Evolutionary conservation across 2,888 invertebrate genomes (phyloP), one percentile per base, ranked within the genome.

Genomic region (Sphaeridia pumilis): DNA sequence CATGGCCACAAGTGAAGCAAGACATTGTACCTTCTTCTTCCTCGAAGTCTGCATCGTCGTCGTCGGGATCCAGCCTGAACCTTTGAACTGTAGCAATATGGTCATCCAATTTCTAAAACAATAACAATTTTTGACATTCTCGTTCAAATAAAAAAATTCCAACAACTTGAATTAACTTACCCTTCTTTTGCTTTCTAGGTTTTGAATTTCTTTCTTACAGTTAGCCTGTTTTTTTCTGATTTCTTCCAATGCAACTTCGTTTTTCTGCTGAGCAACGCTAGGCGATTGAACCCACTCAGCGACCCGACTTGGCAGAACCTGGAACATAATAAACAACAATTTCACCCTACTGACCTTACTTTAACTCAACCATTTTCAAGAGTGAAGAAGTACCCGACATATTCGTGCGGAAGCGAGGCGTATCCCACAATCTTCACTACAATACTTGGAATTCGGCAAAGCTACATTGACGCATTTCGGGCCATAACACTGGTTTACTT

Each of bases 1-100:
- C 94, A 70, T 89, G 89, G 0, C 95, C 95, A 72, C 97, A 97
- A 0, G 94, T 94, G 28, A 95, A 88, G 71, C 97, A 97, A 70
- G 90, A 90, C 78, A 90, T 87, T 47, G 85, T 87, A 56, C 83
- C 81, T 65, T 83, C 82, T 57, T 78, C 79, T 61, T 78, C 78
- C 61, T 78, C 78, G 36, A 68, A 69, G 5, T 76, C 73, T 56
- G 84, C 83, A 56, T 77, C 78, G 38, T 79, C 79, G 14, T 66
- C 66, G 14, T 66, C 69, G 26, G 71, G 75, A 68, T 84, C 82
- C 14, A 84, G 75, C 0, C 78, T 75, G 2, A 83, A 80, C 58
- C 80, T 80, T 64, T 80, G 83, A 0, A 87, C 88, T 25, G 84
- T 73, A 31, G 87, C 85, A 5, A 92, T 78, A 12, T 92, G 74